Conservation (phyloP, 2,797 vertebrate species). For the Fundulus diaphanus region DNA sequence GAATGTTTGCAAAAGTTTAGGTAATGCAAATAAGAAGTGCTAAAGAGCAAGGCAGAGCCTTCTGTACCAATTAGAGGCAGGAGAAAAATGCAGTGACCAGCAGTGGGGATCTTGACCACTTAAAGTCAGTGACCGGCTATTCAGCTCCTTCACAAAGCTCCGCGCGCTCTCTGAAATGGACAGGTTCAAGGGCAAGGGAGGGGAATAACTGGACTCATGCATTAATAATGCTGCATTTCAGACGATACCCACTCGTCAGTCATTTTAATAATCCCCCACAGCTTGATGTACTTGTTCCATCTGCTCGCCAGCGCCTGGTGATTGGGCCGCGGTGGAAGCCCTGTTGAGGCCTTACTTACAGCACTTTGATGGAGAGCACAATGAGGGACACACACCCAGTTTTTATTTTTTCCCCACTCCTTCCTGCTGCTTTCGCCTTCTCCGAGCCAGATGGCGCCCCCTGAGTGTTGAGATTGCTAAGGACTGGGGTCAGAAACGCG, state of each 20-base stretch:
- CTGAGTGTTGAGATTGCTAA: conserved; percentile 75
- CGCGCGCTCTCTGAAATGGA: conserved; percentile 69
- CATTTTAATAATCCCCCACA: conserved; percentile 90
- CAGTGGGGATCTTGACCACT: conserved; percentile 72
- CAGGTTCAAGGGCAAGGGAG: conserved; percentile 84
- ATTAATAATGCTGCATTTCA: conserved; percentile 88
- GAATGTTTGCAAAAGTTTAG: conserved; percentile 81
- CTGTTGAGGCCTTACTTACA: conserved; percentile 75
- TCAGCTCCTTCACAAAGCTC: conserved; percentile 69
- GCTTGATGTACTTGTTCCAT: conserved; percentile 89
- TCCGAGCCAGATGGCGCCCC: conserved; percentile 84
- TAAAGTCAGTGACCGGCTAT: conserved; percentile 59
- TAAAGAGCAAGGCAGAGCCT: conserved; percentile 73
- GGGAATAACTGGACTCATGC: conserved; percentile 84
- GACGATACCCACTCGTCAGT: conserved; percentile 87
- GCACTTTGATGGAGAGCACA: conserved; percentile 85
- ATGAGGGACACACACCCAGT: conserved; percentile 72
- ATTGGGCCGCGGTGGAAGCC: conserved; percentile 71
- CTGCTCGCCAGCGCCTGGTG: conserved; percentile 83
- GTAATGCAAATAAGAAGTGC: conserved; percentile 75
- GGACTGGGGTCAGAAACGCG: conserved; percentile 75
- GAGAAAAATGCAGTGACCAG: conserved; percentile 89
- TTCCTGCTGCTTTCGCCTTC: conserved; percentile 67
- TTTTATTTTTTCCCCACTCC: conserved; percentile 74
- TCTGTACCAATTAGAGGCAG: conserved; percentile 85